Percentiles rank a stretch among this genome's conserved stretches.
Evolutionary conservation across 2,113 vertebrate genomes (phyloP).

Genomic region (Neodontobutis hainanensis): DNA sequence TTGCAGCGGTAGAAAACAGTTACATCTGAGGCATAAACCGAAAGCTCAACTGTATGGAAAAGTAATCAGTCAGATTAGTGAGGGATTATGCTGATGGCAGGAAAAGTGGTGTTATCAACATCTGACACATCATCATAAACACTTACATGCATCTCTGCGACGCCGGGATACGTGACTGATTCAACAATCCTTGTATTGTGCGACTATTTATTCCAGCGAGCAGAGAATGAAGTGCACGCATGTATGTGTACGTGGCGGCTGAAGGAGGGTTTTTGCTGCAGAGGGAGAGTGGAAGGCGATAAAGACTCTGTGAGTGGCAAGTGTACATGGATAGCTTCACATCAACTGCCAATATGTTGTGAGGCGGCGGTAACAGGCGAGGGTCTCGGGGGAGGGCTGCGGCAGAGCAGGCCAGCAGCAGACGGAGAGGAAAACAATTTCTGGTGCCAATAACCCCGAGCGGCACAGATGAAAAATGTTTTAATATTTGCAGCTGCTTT

Average conservation of each 20-base stretch:
- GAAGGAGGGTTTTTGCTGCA: conserved; percentile 48
- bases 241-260: conserved; percentile 28
- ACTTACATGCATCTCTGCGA: conserved; percentile 33
- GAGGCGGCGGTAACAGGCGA: conserved; percentile 95
- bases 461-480: conserved; percentile 99
- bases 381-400: conserved; percentile 92
- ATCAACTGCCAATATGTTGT: conserved; percentile 99
- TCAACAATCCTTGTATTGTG: conserved; percentile 73
- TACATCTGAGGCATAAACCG: conserved; percentile 19
- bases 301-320: conserved; percentile 90
- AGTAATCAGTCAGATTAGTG: conserved; percentile 66
- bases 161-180: conserved; percentile 45
- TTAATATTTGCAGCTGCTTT: conserved; percentile 99
- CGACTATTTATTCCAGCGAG: conserved; percentile 72
- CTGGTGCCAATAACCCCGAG: conserved; percentile 99
- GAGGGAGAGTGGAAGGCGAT: conserved; percentile 67
- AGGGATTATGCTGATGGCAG: conserved; percentile 49
- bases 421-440: conserved; percentile 99
- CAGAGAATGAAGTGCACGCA: conserved; percentile 34
- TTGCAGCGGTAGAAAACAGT: conserved; percentile 9
- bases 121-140: conserved; percentile 37
- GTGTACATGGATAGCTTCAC: conserved; percentile 91
- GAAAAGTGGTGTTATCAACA: conserved; percentile 56
- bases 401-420: conserved; percentile 96
- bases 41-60: conserved; percentile 49